Evolutionary conservation across 2,888 invertebrate species (phyloP).

Genomic region (Tridacna gigas): DNA sequence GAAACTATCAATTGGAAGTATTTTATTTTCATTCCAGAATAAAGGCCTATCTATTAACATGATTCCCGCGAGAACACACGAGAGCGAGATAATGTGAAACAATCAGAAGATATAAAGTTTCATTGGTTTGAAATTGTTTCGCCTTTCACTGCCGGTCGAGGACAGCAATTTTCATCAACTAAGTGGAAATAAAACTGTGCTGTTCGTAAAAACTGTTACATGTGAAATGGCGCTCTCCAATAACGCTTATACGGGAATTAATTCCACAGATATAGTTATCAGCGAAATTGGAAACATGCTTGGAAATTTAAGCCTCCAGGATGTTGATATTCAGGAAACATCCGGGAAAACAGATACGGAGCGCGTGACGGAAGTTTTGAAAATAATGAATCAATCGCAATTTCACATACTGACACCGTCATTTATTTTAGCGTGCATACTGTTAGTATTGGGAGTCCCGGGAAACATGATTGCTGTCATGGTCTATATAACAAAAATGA

Average conservation of each 20-base stretch:
- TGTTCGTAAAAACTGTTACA: neutral
- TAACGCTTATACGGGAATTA: slow-evolving; percentile 1
- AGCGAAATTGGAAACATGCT: neutral
- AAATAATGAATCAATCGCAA: slow-evolving; percentile 40
- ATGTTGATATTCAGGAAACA: neutral
- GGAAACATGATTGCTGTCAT: slow-evolving; percentile 54
- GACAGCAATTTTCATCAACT: neutral
- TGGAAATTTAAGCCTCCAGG: neutral
- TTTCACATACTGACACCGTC: slow-evolving; percentile 57
- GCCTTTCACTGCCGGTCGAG: neutral
- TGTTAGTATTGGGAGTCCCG: slow-evolving; percentile 51
- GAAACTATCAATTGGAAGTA: slow-evolving; percentile 2
- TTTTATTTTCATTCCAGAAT: slow-evolving; percentile 2
- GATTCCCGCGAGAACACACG: slow-evolving; percentile 13
- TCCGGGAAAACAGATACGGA: slow-evolving; percentile 11
- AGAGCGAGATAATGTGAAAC: slow-evolving; percentile 9
- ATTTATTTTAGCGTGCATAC: slow-evolving; percentile 43
- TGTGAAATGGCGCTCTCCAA: slow-evolving; percentile 4
- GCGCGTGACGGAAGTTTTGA: slow-evolving; percentile 9
- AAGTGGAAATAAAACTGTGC: neutral
- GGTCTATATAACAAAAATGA: slow-evolving; percentile 61
- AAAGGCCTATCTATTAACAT: neutral
- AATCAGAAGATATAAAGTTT: neutral
- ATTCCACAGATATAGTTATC: slow-evolving; percentile 2
- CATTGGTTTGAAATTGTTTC: neutral